Percentiles rank a stretch among this genome's conserved stretches.
Evolutionary conservation across 2,797 vertebrate genomes (phyloP).

Genomic region (Cyprinella venusta): DNA sequence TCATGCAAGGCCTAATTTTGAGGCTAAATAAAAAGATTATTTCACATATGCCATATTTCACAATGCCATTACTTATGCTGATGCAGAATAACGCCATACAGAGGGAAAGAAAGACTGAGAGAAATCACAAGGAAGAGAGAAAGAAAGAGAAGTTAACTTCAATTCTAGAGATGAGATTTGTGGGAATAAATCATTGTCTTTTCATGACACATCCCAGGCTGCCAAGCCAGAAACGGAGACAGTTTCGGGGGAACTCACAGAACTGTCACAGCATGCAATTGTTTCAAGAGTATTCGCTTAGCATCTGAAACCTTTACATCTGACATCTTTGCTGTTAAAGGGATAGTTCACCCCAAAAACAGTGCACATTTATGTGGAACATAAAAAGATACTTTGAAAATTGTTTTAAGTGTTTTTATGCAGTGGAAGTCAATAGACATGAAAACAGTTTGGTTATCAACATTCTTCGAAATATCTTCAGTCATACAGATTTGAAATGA

Average conservation of each 20-base stretch:
- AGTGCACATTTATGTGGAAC: not conserved
- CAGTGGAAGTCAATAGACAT: not conserved
- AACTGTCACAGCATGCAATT: conserved; percentile 7
- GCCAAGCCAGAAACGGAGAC: conserved; percentile 26
- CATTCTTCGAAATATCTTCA: not conserved
- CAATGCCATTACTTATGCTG: conserved; percentile 15
- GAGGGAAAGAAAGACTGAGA: conserved; percentile 6
- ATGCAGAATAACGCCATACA: conserved; percentile 6
- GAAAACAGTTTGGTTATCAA: not conserved
- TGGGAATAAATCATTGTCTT: conserved; percentile 28
- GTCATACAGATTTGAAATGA: not conserved
- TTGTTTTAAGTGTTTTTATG: not conserved
- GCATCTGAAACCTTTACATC: not conserved
- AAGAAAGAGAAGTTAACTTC: conserved; percentile 16
- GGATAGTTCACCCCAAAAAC: not conserved
- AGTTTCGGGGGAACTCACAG: conserved; percentile 28
- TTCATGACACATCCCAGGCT: conserved; percentile 33
- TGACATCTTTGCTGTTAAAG: not conserved
- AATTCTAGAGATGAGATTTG: conserved; percentile 18
- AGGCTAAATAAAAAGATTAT: conserved; percentile 11
- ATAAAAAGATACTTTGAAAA: not conserved
- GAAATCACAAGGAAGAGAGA: not conserved
- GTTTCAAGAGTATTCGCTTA: not conserved
- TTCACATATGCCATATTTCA: conserved; percentile 5
- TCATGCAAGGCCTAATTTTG: not conserved